Evolutionary conservation across 2,888 invertebrate species (phyloP).

Genomic region (Volucella bombylans): DNA sequence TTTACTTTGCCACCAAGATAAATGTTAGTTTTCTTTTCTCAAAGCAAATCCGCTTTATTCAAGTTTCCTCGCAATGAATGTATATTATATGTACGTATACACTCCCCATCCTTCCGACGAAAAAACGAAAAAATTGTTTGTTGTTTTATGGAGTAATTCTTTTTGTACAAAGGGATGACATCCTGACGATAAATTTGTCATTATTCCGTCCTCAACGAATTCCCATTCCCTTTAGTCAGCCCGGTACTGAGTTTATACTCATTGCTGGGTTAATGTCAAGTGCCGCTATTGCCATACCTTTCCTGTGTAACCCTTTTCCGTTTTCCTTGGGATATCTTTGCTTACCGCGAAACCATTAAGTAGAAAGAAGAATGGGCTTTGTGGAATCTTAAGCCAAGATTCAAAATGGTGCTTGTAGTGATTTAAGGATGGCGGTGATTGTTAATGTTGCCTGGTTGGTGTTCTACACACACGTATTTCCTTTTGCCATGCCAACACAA

Average conservation of each 20-base stretch:
- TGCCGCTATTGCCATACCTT: slow-evolving; percentile 20
- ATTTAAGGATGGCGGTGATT: slow-evolving; percentile 27
- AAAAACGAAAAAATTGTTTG: too few species aligned
- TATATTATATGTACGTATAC: too few species aligned
- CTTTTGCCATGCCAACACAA: not conserved
- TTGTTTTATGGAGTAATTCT: not conserved
- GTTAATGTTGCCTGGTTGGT: slow-evolving; percentile 4
- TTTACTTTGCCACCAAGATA: too few species aligned
- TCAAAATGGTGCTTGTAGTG: slow-evolving; percentile 41
- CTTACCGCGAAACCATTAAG: slow-evolving; percentile 53
- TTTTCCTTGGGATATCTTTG: slow-evolving; percentile 31
- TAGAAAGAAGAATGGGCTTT: slow-evolving; percentile 22
- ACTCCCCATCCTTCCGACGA: too few species aligned
- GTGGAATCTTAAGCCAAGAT: slow-evolving; percentile 49
- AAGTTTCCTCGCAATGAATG: too few species aligned
- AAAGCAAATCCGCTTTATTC: too few species aligned
- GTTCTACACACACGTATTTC: slow-evolving; percentile 13
- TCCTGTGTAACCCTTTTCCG: slow-evolving; percentile 41
- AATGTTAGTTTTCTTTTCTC: too few species aligned
- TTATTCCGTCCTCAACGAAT: slow-evolving; percentile 24
- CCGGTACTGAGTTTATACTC: slow-evolving; percentile 6
- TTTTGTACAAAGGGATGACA: slow-evolving; percentile 17
- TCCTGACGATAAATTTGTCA: slow-evolving; percentile 42
- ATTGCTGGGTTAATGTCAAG: slow-evolving; percentile 41
- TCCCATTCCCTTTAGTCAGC: slow-evolving; percentile 16